phyloP scores from a whole-genome alignment of 2,888 invertebrate genomes.

The Agonopterix subpropinquella region DNA sequence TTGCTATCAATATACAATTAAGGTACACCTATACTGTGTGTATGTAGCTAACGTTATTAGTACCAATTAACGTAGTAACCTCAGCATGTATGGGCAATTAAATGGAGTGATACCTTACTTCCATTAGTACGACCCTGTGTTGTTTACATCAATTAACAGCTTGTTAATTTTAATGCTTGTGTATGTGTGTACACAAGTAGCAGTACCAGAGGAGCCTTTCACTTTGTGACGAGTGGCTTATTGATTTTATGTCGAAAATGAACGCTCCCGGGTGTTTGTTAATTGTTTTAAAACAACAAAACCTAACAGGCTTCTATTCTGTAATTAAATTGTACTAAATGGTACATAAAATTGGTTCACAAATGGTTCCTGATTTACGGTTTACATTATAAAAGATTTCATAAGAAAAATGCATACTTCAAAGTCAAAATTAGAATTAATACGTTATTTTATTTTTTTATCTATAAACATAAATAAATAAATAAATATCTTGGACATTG shows the following conservation, averaged over 20 bases:
- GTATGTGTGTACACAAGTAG: slow-evolving; percentile 12
- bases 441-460: no score
- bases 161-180: slow-evolving; percentile 61
- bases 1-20: slow-evolving; percentile 15
- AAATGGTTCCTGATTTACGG: no score
- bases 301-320: no score
- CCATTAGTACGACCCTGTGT: slow-evolving; percentile 60
- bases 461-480: no score
- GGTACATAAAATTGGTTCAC: no score
- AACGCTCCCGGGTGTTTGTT: no score
- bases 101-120: slow-evolving; percentile 72
- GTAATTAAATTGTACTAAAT: not conserved
- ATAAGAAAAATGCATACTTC: no score
- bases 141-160: slow-evolving; percentile 71
- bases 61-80: slow-evolving; percentile 70
- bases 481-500: no score
- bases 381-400: no score
- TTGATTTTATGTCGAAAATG: no score
- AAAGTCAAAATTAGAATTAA: no score
- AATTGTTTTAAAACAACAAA: no score
- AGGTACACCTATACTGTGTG: slow-evolving; percentile 28
- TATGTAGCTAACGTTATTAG: slow-evolving; percentile 63
- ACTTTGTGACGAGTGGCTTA: slow-evolving; percentile 17
- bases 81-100: slow-evolving; percentile 71
- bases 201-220: slow-evolving; percentile 18